Evolutionary conservation across 2,797 vertebrate genomes (phyloP), one percentile per base, ranked within the genome.

Genomic region (Labeo calbasu): DNA sequence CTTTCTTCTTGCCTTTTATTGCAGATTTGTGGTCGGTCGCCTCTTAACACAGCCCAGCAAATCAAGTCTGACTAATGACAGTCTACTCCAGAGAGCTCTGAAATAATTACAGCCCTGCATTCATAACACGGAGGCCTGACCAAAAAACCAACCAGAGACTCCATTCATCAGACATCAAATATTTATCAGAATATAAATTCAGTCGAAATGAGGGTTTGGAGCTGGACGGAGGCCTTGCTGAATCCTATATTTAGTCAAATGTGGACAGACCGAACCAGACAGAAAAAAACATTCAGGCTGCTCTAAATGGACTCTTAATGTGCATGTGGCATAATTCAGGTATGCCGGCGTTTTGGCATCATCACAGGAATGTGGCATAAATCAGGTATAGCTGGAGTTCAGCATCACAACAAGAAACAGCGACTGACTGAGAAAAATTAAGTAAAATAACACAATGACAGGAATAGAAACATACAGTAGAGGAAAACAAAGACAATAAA

Each of bases 111-210:
- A 82, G 51, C 53, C 55, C 84, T 36, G 61, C 80, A n/a, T 61
- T 83, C 79, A 85, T 69, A 80, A 85, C 63, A 53, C 75, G 23
- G 76, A 66, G 66, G 68, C 72, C 63, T 23, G 61, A 70, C 76
- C 50, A 68, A 78, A 59, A 36, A 68, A 63, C 57, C 71, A 43
- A 81, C 83, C 65, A 61, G 63, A 84, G 59, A 76, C 77, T 86
- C 79, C 79, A 55, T 86, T 84, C 82, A 86, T 61, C 63, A 70
- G 17, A 77, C 70, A 88, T 88, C 83, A 87, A 87, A 88, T 88
- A 88, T 88, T 88, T 88, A 88, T 88, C 84, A 77, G 28, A 69
- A 70, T 79, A 79, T 83, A 87, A 85, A 87, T 85, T 80, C 66
- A 69, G 21, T 82, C 46, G 28, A 79, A 85, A 86, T 85, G 59